Evolutionary conservation across 1,140 invertebrate species (phyloP).

Genomic region (Monochamus saltuarius): DNA sequence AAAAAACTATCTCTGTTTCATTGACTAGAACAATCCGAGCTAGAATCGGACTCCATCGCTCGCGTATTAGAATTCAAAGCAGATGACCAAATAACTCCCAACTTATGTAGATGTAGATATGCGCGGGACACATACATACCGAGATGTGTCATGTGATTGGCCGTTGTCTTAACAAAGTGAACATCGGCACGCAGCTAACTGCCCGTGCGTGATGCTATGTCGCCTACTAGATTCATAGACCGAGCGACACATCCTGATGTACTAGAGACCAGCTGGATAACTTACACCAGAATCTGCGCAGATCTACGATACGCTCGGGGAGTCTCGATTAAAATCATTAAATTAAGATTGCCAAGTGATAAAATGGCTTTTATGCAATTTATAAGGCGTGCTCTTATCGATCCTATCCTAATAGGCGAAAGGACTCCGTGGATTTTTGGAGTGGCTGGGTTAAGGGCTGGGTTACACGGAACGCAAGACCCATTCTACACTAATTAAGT

Average conservation of each 20-base stretch:
- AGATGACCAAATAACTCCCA: slow-evolving; percentile 26
- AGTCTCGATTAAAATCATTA: slow-evolving; percentile 35
- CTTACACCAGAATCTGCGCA: slow-evolving; percentile 22
- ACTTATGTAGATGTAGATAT: slow-evolving; percentile 24
- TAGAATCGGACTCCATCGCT: neutral
- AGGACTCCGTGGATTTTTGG: too few relatives aligned
- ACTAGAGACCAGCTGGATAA: slow-evolving; percentile 20
- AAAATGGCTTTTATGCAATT: slow-evolving; percentile 16
- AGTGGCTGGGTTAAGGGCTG: too few relatives aligned
- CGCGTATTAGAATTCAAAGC: slow-evolving; percentile 25
- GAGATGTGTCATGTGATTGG: slow-evolving; percentile 36
- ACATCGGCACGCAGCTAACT: slow-evolving; percentile 42
- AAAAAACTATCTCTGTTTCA: neutral
- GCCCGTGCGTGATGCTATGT: slow-evolving; percentile 40
- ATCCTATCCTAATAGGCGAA: slow-evolving; percentile 8
- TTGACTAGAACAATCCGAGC: neutral
- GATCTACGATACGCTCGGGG: slow-evolving; percentile 29
- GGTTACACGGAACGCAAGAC: too few relatives aligned
- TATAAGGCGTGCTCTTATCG: slow-evolving; percentile 12
- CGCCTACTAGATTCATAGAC: slow-evolving; percentile 34
- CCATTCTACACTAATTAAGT: too few relatives aligned
- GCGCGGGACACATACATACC: slow-evolving; percentile 34
- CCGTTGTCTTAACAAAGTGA: slow-evolving; percentile 37
- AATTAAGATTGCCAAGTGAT: slow-evolving; percentile 30
- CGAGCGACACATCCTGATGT: slow-evolving; percentile 24